These are phyloP conservation scores for Chrysopilus asiliformis DNA, from an alignment of 2,888 invertebrate genomes.

Conservation along the genomic window DNA sequence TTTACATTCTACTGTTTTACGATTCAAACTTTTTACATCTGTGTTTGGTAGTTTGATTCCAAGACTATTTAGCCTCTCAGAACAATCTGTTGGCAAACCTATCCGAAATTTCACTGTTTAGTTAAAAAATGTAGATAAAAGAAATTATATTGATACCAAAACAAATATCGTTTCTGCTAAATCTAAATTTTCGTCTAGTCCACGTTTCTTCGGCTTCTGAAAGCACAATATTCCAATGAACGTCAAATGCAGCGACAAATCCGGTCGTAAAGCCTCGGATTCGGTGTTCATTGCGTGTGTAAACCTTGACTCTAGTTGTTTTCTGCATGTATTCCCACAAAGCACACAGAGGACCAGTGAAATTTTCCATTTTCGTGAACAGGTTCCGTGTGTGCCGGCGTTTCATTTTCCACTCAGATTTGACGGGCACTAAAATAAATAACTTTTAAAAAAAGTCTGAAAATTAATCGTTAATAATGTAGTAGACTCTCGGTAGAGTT, in stretches of 20 bases:
- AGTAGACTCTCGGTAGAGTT: too few relatives aligned
- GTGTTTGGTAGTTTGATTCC: conserved; percentile 42
- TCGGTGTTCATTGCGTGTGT: conserved; percentile 55
- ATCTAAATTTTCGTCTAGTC: conserved; percentile 43
- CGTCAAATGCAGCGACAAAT: conserved; percentile 75
- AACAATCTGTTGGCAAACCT: conserved; percentile 28
- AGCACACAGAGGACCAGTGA: conserved; percentile 47
- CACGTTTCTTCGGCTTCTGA: conserved; percentile 73
- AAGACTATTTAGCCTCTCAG: conserved; percentile 34
- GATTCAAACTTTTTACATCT: conserved; percentile 42
- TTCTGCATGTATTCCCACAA: conserved; percentile 40
- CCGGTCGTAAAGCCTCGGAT: conserved; percentile 69
- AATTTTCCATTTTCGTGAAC: conserved; percentile 40
- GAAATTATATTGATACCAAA: not conserved
- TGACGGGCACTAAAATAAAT: too few relatives aligned
- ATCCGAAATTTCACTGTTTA: too few relatives aligned
- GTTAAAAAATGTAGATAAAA: too few relatives aligned
- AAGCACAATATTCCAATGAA: conserved; percentile 84
- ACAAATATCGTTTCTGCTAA: conserved; percentile 22
- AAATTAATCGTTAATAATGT: too few relatives aligned
- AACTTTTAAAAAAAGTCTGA: too few relatives aligned
- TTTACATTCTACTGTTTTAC: conserved; percentile 51
- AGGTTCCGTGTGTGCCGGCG: conserved; percentile 38
- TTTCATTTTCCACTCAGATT: too few relatives aligned
- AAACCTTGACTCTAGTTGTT: conserved; percentile 25